A percentile compares a stretch with the other conserved stretches of the same genome.
These are phyloP conservation scores for Thecophora atra DNA, from an alignment of 2,888 invertebrate species.

Conservation along the genomic window DNA sequence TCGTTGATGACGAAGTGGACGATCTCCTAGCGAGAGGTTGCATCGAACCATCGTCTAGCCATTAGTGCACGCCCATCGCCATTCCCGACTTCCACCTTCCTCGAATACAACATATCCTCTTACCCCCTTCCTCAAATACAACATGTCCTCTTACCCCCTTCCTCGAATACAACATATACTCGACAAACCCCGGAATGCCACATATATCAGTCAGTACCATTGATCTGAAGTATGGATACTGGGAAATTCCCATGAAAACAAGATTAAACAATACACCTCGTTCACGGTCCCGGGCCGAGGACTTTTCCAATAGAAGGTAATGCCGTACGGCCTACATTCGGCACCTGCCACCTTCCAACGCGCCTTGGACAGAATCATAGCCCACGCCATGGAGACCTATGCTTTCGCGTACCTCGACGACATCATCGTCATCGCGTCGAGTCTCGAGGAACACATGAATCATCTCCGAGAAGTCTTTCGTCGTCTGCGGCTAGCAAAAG, in stretches of 20 bases:
- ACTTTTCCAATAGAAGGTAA: not conserved
- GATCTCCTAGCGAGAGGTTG: not conserved
- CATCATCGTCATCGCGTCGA: not conserved
- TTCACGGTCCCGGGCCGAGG: too few species aligned
- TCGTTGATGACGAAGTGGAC: not conserved
- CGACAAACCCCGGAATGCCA: not conserved
- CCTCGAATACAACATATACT: not conserved
- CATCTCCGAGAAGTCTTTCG: too few species aligned
- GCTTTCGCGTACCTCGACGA: not conserved
- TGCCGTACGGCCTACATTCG: not conserved
- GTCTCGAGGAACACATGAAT: too few species aligned
- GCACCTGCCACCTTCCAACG: not conserved
- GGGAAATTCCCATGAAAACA: not conserved
- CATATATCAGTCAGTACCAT: too few species aligned
- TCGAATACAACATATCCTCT: too few species aligned
- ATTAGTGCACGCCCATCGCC: too few species aligned
- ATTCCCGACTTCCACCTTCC: too few species aligned
- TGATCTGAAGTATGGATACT: not conserved
- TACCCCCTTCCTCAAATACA: too few species aligned
- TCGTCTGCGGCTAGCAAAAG: too few species aligned
- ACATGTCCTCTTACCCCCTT: not conserved
- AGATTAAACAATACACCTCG: not conserved
- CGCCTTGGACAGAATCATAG: not conserved
- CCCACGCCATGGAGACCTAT: not conserved
- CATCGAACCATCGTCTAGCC: too few species aligned